Base-by-base conservation (phyloP, 2,113 vertebrate genomes). In the Oncorhynchus nerka region DNA sequence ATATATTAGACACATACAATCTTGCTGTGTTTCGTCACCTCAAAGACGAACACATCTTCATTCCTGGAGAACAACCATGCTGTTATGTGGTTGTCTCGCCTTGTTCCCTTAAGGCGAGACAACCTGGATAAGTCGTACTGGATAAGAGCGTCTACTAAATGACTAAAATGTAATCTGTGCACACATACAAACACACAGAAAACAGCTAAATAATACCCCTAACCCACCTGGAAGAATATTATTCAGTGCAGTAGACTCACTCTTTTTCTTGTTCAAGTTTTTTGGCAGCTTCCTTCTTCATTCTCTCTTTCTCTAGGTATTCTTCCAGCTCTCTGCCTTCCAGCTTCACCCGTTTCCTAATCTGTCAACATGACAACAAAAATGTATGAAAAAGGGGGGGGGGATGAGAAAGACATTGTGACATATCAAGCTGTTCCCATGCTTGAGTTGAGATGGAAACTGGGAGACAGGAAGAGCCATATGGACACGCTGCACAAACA, bases 261-360 rank as follows among this genome's bases (percentile, higher is more conserved):
- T 99, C 97, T 93, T 99, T 99, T n/a, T 94, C 96, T 83, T 99
- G 97, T 86, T 99, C 98, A 15, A 99, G 92, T 83, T 99, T 99
- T 88, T 98, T 99, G 11, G 97, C 96, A 20, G 95, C 96, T 90
- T 99, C 98, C 85, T 99, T 99, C 90, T 99, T 99, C 24, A 96
- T 83, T 80, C 95, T 99, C 65, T 99, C 97, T 81, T 97, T 99
- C 82, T 99, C 98, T 24, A 99, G 73, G 79, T 94, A 99, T 57
- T 99, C 98, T 64, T 99, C 98, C 78, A 99, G 94, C 75, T 99
- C 98, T 78, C 95, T 96, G 79, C 97, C 98, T 93, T 99, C 97
- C 0, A 99, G 94, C 79, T 98, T 98, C 68, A 97, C 97, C 79
- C 97, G 94, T 87, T 97, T 99, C 82, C 95, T 95, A 79, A 99